These are phyloP conservation scores for Probaryconus sp. DNA, from an alignment of 1,140 invertebrate genomes.

Conservation along the genomic window DNA sequence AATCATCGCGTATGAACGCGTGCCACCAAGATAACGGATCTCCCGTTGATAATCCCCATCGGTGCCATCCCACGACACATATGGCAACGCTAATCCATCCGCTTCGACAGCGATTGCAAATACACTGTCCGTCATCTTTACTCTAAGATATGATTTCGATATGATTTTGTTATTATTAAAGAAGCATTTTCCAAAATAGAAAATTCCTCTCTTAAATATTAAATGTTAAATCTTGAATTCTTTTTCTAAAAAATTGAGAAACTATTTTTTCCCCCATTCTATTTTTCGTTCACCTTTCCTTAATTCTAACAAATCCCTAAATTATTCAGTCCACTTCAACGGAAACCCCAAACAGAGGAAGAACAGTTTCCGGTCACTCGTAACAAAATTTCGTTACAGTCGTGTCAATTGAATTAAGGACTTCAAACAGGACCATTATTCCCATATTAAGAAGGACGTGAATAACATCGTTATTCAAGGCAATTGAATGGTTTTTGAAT, in stretches of 20 bases:
- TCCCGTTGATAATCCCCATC: conserved; percentile 75
- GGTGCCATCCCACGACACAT: conserved; percentile 64
- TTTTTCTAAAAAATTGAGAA: too few species aligned
- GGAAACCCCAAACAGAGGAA: too few species aligned
- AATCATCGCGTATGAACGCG: conserved; percentile 65
- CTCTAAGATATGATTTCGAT: conserved; percentile 5
- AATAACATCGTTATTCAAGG: conserved; percentile 65
- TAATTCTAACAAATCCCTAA: too few species aligned
- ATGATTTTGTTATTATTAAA: too few species aligned
- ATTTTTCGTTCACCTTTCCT: too few species aligned
- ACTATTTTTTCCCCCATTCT: too few species aligned
- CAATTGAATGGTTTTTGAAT: conserved; percentile 60
- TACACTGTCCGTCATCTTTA: conserved; percentile 5
- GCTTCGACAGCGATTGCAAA: conserved; percentile 11
- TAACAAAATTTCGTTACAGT: conserved; percentile 69
- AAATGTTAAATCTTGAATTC: too few species aligned
- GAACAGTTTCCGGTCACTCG: conserved; percentile 69
- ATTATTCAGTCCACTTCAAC: too few species aligned
- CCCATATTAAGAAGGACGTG: conserved; percentile 51
- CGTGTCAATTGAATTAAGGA: conserved; percentile 72
- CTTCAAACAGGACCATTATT: conserved; percentile 66
- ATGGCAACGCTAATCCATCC: conserved; percentile 45
- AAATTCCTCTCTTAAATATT: too few species aligned
- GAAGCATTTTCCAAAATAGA: too few species aligned
- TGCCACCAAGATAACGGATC: conserved; percentile 76